Evolutionary conservation across 2,888 invertebrate species (phyloP), one percentile per base, ranked within the genome.

Genomic region (Diadegma fenestrale): DNA sequence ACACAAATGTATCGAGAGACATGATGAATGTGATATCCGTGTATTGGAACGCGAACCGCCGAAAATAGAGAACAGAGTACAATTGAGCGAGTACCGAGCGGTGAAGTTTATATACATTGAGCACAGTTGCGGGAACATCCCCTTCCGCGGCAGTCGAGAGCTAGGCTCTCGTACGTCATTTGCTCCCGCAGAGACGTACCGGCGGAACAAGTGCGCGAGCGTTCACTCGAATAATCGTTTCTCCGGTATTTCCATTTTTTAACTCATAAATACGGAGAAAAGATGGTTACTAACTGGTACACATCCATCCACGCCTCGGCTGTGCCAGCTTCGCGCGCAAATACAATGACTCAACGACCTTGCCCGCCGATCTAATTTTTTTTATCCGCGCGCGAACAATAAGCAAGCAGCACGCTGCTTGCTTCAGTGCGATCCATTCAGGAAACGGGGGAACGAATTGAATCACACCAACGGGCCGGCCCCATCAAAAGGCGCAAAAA

Each of bases 291-390:
- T 91, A 91, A 85, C 85, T 88, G 77, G 90, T 75, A 88, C 88
- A 89, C 88, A 89, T 87, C 88, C 89, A 89, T 86, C 89, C 88
- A 89, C 86, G 89, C 87, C 87, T 87, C 58, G 58, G 26, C 14
- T 26, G 58, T 58, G 58, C 26, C 58, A 14, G 26, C 26, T 58
- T 5, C 58, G 58, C 86, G 82, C 80, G n/a, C 48, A 17, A 68
- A 68, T 81, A 88, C 88, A 88, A 87, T 80, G 43, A 68, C 66
- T 51, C 82, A 22, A 26, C 77, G 86, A 80, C 87, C 88, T 88
- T 88, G 85, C 81, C 80, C 76, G 37, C 77, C 76, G 54, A 68
- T 79, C 83, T 73, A 66, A 61, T 83, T 78, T 83, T 72, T 41
- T 61, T 33, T 30, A 14, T 22, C 14, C 19, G 19, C 58, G 19